These are phyloP conservation scores for Cephus cinctus DNA, from an alignment of 1,140 invertebrate species.

Conservation along the genomic window DNA sequence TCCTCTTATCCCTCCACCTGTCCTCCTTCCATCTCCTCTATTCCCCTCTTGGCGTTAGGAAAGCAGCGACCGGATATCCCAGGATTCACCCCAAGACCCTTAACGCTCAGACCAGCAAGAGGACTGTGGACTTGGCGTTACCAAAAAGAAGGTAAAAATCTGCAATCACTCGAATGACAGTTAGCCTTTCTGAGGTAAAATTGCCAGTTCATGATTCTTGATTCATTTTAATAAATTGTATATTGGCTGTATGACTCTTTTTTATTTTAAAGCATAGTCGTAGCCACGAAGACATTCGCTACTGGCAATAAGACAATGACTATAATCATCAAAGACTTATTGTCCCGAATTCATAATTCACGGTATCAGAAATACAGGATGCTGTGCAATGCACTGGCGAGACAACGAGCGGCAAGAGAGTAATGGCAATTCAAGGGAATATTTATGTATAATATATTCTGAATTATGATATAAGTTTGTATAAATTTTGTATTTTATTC, in stretches of 20 bases:
- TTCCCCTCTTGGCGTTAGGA: constrained; percentile 14
- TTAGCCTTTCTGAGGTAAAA: background rate
- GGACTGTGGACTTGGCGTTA: constrained; percentile 36
- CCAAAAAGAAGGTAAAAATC: constrained; percentile 30
- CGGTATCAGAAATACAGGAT: constrained; percentile 40
- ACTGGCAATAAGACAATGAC: constrained; percentile 14
- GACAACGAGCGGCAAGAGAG: constrained; percentile 31
- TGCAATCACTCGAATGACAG: background rate
- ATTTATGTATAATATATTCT: too few species aligned
- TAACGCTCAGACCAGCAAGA: constrained; percentile 24
- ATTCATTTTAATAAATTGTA: too few species aligned
- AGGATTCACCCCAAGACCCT: constrained; percentile 27
- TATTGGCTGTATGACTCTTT: background rate
- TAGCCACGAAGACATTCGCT: constrained; percentile 17
- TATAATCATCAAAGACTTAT: constrained; percentile 19
- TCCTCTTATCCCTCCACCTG: too few species aligned
- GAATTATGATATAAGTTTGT: constrained; percentile 3
- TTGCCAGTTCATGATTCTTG: too few species aligned
- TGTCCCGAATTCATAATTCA: constrained; percentile 32
- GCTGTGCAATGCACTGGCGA: constrained; percentile 35
- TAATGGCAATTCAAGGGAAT: too few species aligned
- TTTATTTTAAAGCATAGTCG: background rate
- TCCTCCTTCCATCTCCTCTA: background rate
- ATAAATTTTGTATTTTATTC: background rate
- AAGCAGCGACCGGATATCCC: constrained; percentile 15